Evolutionary conservation across 2,797 vertebrate species (phyloP).

Genomic region (Rhincodon typus): DNA sequence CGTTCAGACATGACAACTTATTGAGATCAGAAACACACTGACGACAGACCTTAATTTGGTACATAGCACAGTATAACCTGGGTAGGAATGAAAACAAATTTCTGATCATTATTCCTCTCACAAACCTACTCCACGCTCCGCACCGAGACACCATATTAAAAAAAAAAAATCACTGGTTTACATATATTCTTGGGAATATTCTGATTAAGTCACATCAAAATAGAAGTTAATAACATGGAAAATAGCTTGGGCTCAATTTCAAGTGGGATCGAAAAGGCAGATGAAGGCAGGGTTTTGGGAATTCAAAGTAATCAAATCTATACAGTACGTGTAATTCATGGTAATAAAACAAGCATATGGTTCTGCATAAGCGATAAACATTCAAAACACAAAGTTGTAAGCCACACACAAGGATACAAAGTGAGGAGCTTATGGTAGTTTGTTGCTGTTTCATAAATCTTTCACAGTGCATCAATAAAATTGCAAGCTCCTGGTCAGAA

Average conservation of each 20-base stretch:
- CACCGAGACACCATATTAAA: not conserved
- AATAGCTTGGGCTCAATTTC: not conserved
- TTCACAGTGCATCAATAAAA: slow-evolving; percentile 69
- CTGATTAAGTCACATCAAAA: slow-evolving; percentile 1
- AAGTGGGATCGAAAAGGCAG: not conserved
- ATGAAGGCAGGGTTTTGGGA: slow-evolving; percentile 12
- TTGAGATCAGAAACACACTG: not conserved
- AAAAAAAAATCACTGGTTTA: not conserved
- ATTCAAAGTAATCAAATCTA: not conserved
- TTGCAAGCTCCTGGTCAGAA: slow-evolving; percentile 57
- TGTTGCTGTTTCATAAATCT: slow-evolving; percentile 70
- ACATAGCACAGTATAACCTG: not conserved
- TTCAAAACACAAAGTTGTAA: not conserved
- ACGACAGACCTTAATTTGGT: not conserved
- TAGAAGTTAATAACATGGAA: not conserved
- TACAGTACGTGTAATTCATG: not conserved
- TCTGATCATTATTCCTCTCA: not conserved
- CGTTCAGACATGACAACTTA: no score
- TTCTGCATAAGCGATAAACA: no score
- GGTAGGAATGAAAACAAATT: not conserved
- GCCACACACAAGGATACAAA: slow-evolving; percentile 72
- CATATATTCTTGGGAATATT: not conserved
- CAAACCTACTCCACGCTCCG: not conserved
- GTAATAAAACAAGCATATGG: not conserved
- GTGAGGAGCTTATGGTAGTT: slow-evolving; percentile 55